Evolutionary conservation across 2,888 invertebrate species (phyloP).

Genomic region (Calliphora vomitoria): DNA sequence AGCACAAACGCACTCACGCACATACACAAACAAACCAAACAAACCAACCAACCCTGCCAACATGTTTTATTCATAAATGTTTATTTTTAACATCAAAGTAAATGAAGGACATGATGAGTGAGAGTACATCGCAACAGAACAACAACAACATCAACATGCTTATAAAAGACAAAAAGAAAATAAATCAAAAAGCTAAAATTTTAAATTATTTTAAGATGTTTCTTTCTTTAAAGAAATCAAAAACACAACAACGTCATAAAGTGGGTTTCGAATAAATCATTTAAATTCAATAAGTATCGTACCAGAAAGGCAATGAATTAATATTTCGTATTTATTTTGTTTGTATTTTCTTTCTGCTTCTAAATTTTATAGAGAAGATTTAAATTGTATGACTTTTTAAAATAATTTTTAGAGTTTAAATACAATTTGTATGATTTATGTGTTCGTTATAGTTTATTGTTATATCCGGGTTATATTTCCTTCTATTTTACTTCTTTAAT

Average conservation of each 20-base stretch:
- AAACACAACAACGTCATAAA: neutral
- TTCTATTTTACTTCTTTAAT: no score
- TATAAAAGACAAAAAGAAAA: neutral
- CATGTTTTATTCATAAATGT: constrained; percentile 70
- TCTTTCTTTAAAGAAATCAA: neutral
- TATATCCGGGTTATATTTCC: no score
- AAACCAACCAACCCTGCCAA: neutral
- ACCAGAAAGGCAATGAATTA: neutral
- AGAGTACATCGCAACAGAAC: no score
- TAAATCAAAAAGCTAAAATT: neutral
- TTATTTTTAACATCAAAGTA: constrained; percentile 63
- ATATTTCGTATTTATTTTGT: neutral
- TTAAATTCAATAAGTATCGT: constrained; percentile 12
- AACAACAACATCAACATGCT: neutral
- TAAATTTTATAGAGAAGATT: neutral
- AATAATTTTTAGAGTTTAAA: neutral
- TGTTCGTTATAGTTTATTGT: neutral
- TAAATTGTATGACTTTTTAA: neutral
- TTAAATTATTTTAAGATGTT: neutral
- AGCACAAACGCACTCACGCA: neutral
- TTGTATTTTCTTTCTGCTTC: neutral
- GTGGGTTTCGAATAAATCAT: neutral
- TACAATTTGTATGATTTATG: neutral
- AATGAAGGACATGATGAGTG: neutral
- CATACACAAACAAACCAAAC: neutral